A percentile compares a stretch with the other conserved stretches of the same genome.
These are phyloP conservation scores for Eulemur rufifrons DNA, from an alignment of 2,113 vertebrate genomes.

Conservation along the genomic window DNA sequence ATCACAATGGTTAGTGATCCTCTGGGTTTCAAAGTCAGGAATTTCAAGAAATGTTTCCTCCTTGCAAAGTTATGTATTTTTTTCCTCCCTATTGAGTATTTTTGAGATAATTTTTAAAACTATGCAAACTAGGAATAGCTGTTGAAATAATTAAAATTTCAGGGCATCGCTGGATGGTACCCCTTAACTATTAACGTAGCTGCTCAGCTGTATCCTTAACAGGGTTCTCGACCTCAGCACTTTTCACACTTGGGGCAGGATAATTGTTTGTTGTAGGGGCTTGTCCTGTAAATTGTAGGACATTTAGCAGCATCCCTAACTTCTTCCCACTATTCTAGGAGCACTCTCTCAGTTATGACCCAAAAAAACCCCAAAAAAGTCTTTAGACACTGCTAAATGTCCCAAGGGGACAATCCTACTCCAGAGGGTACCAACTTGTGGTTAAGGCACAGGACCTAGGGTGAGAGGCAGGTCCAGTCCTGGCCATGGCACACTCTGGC, in stretches of 20 bases:
- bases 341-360: neutral
- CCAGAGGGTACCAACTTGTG: neutral
- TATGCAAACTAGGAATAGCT: conserved; percentile 32
- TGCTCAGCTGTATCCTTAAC: neutral
- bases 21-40: neutral
- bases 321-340: neutral
- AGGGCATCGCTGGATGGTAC: neutral
- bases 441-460: neutral
- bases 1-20: neutral
- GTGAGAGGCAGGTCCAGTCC: neutral
- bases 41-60: neutral
- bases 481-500: neutral
- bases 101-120: conserved; percentile 33
- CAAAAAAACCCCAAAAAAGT: neutral
- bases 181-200: neutral
- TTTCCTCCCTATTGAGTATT: neutral
- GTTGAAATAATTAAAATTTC: conserved; percentile 15
- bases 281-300: fast-evolving
- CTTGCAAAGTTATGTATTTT: neutral
- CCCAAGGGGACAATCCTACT: neutral
- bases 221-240: neutral
- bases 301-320: neutral
- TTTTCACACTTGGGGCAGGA: neutral
- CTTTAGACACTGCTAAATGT: neutral
- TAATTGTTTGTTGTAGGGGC: neutral